phyloP scores from a whole-genome alignment of 2,113 vertebrate genomes.

The Carassius auratus region DNA sequence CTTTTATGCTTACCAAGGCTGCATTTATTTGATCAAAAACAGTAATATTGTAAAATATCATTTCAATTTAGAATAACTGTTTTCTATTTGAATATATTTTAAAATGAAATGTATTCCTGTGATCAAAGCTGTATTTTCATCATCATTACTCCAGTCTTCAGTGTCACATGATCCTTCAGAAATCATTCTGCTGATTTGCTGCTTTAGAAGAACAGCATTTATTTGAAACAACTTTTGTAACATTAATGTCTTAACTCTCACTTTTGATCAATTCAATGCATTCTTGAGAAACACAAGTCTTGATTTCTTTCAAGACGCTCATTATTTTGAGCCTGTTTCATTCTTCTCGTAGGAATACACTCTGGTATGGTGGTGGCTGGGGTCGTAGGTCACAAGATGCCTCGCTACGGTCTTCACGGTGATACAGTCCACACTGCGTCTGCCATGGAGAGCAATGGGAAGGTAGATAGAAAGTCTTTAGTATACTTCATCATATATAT shows the following conservation, averaged over 20 bases:
- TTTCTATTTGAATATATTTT: too few relatives aligned
- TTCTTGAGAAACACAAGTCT: neutral
- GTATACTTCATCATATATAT: neutral
- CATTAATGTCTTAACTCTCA: too few relatives aligned
- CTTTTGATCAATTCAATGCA: neutral
- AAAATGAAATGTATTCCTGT: too few relatives aligned
- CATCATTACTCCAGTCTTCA: neutral
- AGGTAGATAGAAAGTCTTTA: slow-evolving; percentile 58
- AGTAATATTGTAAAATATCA: too few relatives aligned
- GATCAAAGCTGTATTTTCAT: neutral
- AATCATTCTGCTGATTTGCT: neutral
- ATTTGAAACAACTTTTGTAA: too few relatives aligned
- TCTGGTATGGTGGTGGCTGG: slow-evolving; percentile 79
- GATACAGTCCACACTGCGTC: slow-evolving; percentile 78
- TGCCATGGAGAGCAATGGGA: slow-evolving; percentile 80
- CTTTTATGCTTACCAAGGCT: too few relatives aligned
- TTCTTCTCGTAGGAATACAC: slow-evolving; percentile 71
- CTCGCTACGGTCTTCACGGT: slow-evolving; percentile 76
- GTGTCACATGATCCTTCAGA: neutral
- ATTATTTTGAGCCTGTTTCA: neutral
- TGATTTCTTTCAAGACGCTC: too few relatives aligned
- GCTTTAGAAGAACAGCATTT: too few relatives aligned
- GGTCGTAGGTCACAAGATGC: slow-evolving; percentile 79
- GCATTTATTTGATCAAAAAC: too few relatives aligned
- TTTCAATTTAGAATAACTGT: too few relatives aligned